These are phyloP conservation scores for Vanessa cardui DNA, from an alignment of 2,888 invertebrate species.

Conservation along the genomic window DNA sequence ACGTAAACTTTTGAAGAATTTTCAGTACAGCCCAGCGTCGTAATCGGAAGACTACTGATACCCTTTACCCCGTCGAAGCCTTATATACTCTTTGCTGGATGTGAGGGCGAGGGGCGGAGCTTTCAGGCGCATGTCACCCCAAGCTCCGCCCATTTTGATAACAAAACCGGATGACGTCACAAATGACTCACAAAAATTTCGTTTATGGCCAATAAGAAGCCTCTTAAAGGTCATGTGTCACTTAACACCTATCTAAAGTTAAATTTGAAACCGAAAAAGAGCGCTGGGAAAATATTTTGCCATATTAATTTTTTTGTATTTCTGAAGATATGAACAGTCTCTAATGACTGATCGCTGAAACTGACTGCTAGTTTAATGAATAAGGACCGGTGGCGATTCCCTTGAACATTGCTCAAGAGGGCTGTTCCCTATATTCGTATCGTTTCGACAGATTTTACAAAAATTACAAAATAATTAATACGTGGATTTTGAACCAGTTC, in stretches of 20 bases:
- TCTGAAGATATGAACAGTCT: too few species aligned
- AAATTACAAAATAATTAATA: too few species aligned
- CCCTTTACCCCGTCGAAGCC: constrained; percentile 43
- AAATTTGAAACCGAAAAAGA: neutral
- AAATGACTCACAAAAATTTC: constrained; percentile 51
- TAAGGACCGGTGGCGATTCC: too few species aligned
- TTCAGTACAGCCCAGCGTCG: constrained; percentile 49
- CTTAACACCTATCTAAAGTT: neutral
- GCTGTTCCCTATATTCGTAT: too few species aligned
- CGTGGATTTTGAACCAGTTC: too few species aligned
- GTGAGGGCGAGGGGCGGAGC: constrained; percentile 65
- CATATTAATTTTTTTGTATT: too few species aligned
- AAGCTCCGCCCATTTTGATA: constrained; percentile 68
- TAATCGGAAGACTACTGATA: constrained; percentile 46
- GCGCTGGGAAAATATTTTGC: too few species aligned
- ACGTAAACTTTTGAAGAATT: constrained; percentile 63
- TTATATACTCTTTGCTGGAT: constrained; percentile 61
- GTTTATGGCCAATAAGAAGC: constrained; percentile 34
- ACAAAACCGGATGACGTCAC: constrained; percentile 50
- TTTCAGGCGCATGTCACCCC: constrained; percentile 51
- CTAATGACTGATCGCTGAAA: too few species aligned
- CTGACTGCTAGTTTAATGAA: too few species aligned
- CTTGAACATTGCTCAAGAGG: too few species aligned
- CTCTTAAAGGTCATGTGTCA: constrained; percentile 17
- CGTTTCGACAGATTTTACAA: too few species aligned